Evolutionary conservation across 2,797 vertebrate species (phyloP), one percentile per base, ranked within the genome.

Genomic region (Steatocranus sp.): DNA sequence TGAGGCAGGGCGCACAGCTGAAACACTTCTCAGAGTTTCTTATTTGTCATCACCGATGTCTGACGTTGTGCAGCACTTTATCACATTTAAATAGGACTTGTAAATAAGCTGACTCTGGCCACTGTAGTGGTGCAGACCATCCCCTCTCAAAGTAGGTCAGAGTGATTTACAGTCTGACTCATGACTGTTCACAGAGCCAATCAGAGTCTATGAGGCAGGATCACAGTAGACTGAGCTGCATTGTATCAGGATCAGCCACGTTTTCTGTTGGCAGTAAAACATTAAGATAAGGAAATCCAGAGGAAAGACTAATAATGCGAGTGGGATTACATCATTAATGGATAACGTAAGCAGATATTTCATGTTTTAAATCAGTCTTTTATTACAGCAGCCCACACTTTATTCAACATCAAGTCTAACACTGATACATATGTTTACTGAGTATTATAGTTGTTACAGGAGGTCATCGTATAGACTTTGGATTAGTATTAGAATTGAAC

Each of bases 1-100:
- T 10, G 8, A 66, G 5, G 63, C 20, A 41, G 12, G 20, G 36
- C 3, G 1, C 36, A 66, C n/a, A 41, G 0, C 61, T 66, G 34
- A 38, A 66, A 66, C 12, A 38, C 34, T 38, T 38, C 20, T 43
- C 20, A 68, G 12, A 68, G 36, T 41, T 43, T 68, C 17, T 68
- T 10, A 17, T 41, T 43, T 68, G 0, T 43, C 25, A 25, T 43
- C 36, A 41, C 20, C 0, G 1, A 17, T 9, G 36, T 68, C 0
- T 43, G 36, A 5, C 1, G 0, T 66, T 9, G 18, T 43, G 63
- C 38, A 43, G 36, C 63, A 68, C 63, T 43, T 70, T 10, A 68
- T 2, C 41, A 18, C 15, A 3, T 0, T 70, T 70, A 11, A 46
- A 27, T 25, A 25, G 23, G 23, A 11, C 8, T 43, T 15, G 34